A percentile compares a stretch with the other conserved stretches of the same genome.
These are phyloP conservation scores for Thysanoteuthis rhombus DNA, from an alignment of 2,888 invertebrate species.

Conservation along the genomic window DNA sequence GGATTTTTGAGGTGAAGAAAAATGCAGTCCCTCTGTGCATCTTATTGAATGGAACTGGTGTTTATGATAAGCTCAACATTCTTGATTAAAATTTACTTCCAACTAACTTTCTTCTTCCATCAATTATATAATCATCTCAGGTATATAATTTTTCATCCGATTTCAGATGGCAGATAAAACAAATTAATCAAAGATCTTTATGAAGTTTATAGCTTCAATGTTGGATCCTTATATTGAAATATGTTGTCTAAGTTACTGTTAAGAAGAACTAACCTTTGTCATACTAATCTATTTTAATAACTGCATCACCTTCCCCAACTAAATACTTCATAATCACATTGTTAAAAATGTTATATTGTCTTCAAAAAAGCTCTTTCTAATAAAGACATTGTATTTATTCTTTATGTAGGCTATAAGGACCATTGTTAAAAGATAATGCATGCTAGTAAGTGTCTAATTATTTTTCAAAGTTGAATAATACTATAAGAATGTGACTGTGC, in stretches of 20 bases:
- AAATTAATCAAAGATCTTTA: neutral
- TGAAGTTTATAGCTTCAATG: neutral
- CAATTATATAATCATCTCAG: constrained; percentile 12
- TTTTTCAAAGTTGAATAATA: neutral
- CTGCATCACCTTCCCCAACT: neutral
- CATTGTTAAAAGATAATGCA: neutral
- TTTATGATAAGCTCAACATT: too few species aligned
- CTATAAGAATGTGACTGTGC: neutral
- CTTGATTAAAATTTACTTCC: neutral
- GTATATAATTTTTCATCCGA: neutral
- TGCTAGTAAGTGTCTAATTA: neutral
- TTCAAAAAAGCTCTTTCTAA: neutral
- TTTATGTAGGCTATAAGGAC: neutral
- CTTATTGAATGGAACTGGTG: too few species aligned
- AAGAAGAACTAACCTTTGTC: neutral
- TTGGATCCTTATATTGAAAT: neutral
- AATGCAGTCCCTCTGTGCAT: too few species aligned
- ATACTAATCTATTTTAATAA: neutral
- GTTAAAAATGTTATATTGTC: neutral
- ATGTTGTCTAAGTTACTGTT: neutral
- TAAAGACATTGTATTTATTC: neutral
- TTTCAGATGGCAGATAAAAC: neutral
- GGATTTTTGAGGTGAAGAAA: too few species aligned
- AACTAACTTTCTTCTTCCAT: neutral
- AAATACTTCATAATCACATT: neutral